Evolutionary conservation across 2,888 invertebrate genomes (phyloP), one percentile per base, ranked within the genome.

Genomic region (Lithosia quadra): DNA sequence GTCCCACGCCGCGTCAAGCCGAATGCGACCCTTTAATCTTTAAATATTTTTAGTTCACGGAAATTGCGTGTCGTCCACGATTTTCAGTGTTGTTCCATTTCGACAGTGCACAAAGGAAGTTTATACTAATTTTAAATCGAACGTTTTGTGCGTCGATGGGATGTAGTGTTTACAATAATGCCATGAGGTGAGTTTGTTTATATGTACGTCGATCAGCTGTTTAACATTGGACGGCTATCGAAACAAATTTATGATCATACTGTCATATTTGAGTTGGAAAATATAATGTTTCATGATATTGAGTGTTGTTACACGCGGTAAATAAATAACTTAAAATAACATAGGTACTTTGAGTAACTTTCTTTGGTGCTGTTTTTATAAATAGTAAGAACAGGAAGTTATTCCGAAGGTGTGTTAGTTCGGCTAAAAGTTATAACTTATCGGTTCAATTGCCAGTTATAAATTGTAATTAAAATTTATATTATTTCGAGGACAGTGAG

Each of bases 1-100:
- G 86, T 85, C 87, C 86, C 81, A 83, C 72, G 72, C 66, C 65
- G 72, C 69, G 70, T 76, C 73, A 74, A 76, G 78, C 76, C 79
- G 80, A 80, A 79, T 84, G 86, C 86, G 87, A 89, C 90, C 89
- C 89, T 88, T 88, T 87, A 85, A 82, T 84, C 84, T 88, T 84
- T 83, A 86, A 91, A 91, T 91, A 92, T 92, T 91, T 92, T 91
- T 91, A 91, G 88, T 90, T 82, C 83, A 81, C 88, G 90, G 88
- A 89, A 90, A 91, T 87, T 85, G 88, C 86, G 90, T 90, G 89
- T 86, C 83, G 79, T 79, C 71, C 67, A 80, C 76, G 73, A 63
- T 77, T 81, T 78, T 77, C 71, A 73, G 76, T 84, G 83, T 78
- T 79, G 77, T 79, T 77, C 81, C 77, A 74, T 72, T 78, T 77